phyloP scores from a whole-genome alignment of 2,113 vertebrate genomes.

The Lipotes vexillifer region DNA sequence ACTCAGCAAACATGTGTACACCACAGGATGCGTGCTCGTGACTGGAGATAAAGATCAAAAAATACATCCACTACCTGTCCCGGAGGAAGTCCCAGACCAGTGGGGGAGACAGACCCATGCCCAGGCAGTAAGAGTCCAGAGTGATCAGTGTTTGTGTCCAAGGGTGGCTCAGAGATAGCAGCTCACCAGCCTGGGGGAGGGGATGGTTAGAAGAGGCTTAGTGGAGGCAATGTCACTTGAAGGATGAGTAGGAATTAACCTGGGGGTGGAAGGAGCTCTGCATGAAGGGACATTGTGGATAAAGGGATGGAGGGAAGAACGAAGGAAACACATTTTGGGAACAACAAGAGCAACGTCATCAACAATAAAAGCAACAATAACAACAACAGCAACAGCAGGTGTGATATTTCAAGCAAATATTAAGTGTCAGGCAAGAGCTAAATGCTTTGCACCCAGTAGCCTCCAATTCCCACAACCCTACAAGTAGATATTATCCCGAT shows the following conservation, averaged over 20 bases:
- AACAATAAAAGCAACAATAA: background rate
- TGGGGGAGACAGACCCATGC: fast-evolving
- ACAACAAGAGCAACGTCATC: background rate
- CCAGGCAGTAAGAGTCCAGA: background rate
- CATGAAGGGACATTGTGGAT: background rate
- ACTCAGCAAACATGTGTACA: background rate
- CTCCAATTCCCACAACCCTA: background rate
- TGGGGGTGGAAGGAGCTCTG: background rate
- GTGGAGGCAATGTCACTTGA: background rate
- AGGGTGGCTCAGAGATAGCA: background rate
- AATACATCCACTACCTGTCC: background rate
- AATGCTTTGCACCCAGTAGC: background rate
- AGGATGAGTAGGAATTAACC: background rate
- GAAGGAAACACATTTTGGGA: background rate
- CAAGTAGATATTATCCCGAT: background rate
- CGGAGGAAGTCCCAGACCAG: background rate
- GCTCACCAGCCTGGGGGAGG: background rate
- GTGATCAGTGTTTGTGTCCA: background rate
- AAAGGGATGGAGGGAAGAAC: background rate
- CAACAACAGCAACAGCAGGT: background rate
- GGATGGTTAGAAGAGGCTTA: background rate
- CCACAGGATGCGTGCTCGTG: background rate
- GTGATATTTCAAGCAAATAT: background rate
- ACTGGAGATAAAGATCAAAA: background rate
- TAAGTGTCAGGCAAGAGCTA: background rate